Conservation (phyloP, 2,797 vertebrate genomes). For the Microtus californicus region DNA sequence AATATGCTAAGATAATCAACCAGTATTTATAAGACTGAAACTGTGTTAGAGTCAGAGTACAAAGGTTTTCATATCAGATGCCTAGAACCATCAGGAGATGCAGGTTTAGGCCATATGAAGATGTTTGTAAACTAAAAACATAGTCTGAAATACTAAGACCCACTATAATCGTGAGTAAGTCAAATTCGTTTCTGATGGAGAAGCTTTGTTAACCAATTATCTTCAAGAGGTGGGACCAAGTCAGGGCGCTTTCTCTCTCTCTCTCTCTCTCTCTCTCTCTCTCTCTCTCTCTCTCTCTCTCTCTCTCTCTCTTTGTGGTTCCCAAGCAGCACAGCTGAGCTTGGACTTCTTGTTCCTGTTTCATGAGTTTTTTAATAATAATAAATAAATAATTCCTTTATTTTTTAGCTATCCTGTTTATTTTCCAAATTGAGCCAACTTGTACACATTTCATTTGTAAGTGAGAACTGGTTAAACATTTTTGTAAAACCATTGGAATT, state of each 20-base stretch:
- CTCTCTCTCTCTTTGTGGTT: no score
- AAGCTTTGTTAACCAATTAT: no score
- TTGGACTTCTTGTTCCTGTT: no score
- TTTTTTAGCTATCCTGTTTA: no score
- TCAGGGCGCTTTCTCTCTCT: no score
- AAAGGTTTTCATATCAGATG: neutral
- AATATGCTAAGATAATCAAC: neutral
- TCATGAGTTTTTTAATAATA: no score
- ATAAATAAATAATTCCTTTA: no score
- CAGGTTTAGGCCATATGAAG: neutral
- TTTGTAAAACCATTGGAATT: slow-evolving; percentile 19
- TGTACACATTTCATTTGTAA: neutral
- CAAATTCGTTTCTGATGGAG: neutral
- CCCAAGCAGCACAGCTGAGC: no score
- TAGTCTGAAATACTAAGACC: neutral
- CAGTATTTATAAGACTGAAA: neutral
- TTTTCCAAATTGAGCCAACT: no score
- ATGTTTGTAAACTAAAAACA: neutral
- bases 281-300: no score
- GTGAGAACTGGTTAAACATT: neutral
- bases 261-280: no score
- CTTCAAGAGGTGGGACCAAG: no score
- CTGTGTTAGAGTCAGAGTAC: neutral
- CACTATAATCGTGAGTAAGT: neutral
- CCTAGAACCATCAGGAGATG: neutral